Evolutionary conservation across 2,113 vertebrate species (phyloP).

Genomic region (Python bivittatus): DNA sequence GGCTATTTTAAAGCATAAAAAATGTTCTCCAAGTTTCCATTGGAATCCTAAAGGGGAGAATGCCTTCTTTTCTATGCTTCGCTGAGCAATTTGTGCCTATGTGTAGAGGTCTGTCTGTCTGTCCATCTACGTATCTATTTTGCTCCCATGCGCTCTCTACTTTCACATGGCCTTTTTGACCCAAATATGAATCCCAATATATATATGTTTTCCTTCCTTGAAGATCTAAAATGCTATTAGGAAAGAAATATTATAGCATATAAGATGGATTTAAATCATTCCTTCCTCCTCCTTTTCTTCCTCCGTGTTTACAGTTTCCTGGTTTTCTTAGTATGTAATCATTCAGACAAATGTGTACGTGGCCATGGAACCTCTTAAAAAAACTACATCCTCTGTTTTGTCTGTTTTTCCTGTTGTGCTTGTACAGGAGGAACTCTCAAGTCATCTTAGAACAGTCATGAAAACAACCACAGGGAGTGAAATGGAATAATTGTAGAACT

Average conservation of each 20-base stretch:
- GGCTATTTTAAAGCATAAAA: conserved; percentile 16
- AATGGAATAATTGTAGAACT: neutral
- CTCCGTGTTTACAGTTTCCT: neutral
- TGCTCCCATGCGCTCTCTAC: neutral
- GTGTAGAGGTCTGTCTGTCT: neutral
- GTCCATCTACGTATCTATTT: neutral
- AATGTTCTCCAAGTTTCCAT: neutral
- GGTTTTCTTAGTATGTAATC: neutral
- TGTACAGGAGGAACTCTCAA: neutral
- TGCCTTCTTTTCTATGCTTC: neutral
- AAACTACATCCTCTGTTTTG: neutral
- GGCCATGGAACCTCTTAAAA: neutral
- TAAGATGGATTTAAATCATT: neutral
- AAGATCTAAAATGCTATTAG: neutral
- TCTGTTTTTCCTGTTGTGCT: neutral
- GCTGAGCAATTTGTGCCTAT: neutral
- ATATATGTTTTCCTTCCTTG: neutral
- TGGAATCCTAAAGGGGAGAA: too few relatives aligned
- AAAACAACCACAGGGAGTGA: neutral
- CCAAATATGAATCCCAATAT: neutral
- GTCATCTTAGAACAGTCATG: neutral
- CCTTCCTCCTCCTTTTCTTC: neutral
- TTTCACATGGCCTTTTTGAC: neutral
- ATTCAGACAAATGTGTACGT: neutral
- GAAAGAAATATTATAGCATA: neutral